Base-by-base conservation (phyloP, 2,888 invertebrate species). In the Scelioninae gen. 1 region DNA sequence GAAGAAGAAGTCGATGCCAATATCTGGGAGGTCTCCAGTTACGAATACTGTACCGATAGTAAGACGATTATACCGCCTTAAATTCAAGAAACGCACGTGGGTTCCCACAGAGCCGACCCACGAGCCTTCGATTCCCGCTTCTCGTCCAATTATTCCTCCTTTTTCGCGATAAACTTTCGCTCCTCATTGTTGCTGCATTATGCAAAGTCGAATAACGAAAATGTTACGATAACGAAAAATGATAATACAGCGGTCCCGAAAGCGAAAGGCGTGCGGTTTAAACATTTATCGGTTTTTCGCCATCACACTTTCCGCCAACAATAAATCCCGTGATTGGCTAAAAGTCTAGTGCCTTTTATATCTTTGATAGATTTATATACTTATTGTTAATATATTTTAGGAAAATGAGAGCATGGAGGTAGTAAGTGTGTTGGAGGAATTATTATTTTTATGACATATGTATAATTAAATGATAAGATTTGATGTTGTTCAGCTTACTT, bases 1-100 rank as follows among this genome's bases (percentile, higher is more conserved):
- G 77, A 76, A 69, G 83, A 78, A 83, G 76, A 74, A 80, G 82
- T 85, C 72, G 74, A 77, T 66, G 80, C 79, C 79, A 80, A 80
- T 85, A 82, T 84, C 84, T 85, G 86, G 86, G 86, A 85, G 86
- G 86, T 85, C 86, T 86, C 79, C 66, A 68, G 79, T 85, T 82
- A 81, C 86, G 82, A 84, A 83, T 82, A 69, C 78, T 47, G 68
- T 63, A 68, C 66, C 79, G 85, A 85, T 83, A 83, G 85, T 82
- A 82, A 82, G 84, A 77, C 83, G 85, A 84, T 85, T 85, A 85
- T 78, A 82, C 84, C 85, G 82, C 82, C 82, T 86, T 86, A 85
- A 85, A 86, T 84, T 85, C 83, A 71, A 84, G 80, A 79, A 84
- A 86, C 82, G 78, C 78, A 82, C 77, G 82, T 78, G 82, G 84